Base-by-base conservation (phyloP, 30 jellyfish, hydroid and myxozoan genomes). In the Cassiopea andromeda region DNA sequence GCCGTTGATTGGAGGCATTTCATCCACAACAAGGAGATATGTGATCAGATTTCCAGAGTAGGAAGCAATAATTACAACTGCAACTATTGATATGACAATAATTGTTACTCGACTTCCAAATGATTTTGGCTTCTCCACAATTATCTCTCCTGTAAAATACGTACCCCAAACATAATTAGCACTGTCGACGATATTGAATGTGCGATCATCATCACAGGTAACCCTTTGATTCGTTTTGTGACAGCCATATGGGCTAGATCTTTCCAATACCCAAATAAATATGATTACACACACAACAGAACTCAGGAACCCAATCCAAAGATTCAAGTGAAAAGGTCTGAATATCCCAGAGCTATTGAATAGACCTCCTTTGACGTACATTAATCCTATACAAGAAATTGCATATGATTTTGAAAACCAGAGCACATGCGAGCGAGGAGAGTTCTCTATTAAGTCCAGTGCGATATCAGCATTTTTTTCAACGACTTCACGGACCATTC, bases 101-200 rank as follows among this genome's bases (percentile, higher is more conserved):
- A 43, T 8, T 46, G 69, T 38, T 43, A 18, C 66, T 3, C 92
- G 77, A 15, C 78, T 48, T 1, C 85, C 85, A 84, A 44, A 16
- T 4, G 85, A 48, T 13, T 2, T 54, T 4, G 92, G 85, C 45
- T 84, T 84, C 48, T 69, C 50, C 49, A 15, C 68, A 16, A 84
- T 84, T 45, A 84, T 69, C 72, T 84, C 92, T 8, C 92, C 92
- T 18, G 85, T 67, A 46, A 71, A 70, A 54, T 66, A 48, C 2
- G 81, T 48, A 12, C 92, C 92, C 92, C 92, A 84, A 69, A 69
- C 38, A 47, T 84, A 84, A 71, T 69, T 57, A 45, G 60, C 81
- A 72, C 92, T 72, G 85, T 84, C 92, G 19, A 72, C 1, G 12
- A 71, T 8, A 69, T 38, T 84, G 48, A 84, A 84, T 5, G 78